These are phyloP conservation scores for Poecilia picta DNA, from an alignment of 2,797 vertebrate species.

Conservation along the genomic window DNA sequence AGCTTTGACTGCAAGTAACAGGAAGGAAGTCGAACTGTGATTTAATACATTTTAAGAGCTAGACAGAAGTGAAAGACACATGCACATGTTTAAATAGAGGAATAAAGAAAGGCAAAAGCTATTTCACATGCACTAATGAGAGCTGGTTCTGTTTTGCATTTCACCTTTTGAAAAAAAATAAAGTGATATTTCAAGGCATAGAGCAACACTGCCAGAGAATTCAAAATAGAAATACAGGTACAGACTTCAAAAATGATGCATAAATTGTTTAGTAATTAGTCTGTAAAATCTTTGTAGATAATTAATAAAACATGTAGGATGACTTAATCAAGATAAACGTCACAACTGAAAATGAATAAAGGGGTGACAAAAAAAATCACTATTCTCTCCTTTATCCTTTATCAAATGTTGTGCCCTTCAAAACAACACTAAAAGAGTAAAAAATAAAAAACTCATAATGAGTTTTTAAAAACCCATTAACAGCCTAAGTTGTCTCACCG, in stretches of 20 bases:
- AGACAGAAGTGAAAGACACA: background rate
- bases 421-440: background rate
- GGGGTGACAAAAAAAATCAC: too few species aligned
- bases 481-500: constrained; percentile 76
- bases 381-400: background rate
- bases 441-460: background rate
- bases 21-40: background rate
- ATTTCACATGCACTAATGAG: background rate
- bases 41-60: background rate
- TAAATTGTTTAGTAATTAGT: background rate
- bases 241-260: background rate
- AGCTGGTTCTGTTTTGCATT: background rate
- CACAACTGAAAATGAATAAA: background rate
- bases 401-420: background rate
- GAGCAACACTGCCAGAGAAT: background rate
- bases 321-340: background rate
- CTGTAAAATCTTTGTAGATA: background rate
- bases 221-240: background rate
- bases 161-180: background rate
- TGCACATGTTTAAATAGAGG: background rate
- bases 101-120: background rate
- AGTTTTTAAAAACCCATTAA: background rate
- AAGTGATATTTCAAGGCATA: background rate
- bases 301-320: background rate
- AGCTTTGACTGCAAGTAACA: background rate